phyloP scores from a whole-genome alignment of 2,888 invertebrate genomes.

The Diaprepes abbreviatus region DNA sequence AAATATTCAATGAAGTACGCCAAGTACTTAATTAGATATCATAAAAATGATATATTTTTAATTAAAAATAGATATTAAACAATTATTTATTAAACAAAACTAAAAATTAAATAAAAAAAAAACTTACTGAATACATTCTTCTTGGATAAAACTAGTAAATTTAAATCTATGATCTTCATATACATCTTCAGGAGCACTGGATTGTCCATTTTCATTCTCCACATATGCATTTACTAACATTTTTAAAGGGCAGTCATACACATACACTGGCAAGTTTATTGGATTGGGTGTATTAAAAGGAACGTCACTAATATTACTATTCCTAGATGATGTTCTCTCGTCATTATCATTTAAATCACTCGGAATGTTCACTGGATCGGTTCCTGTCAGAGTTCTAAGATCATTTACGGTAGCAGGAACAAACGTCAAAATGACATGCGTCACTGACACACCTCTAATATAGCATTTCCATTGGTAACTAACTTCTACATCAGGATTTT shows the following conservation, averaged over 20 bases:
- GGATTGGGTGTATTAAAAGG: constrained; percentile 60
- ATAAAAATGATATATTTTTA: too few relatives aligned
- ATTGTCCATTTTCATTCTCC: constrained; percentile 55
- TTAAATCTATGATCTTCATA: constrained; percentile 71
- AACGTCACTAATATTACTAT: constrained; percentile 63
- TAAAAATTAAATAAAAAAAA: too few relatives aligned
- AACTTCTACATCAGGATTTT: constrained; percentile 32
- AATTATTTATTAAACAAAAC: too few relatives aligned
- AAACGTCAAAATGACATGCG: constrained; percentile 76
- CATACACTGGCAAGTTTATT: constrained; percentile 72
- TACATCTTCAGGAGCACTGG: constrained; percentile 65
- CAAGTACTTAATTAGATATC: too few relatives aligned
- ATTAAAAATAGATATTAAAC: too few relatives aligned
- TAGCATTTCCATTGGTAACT: constrained; percentile 76
- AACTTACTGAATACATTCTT: constrained; percentile 60
- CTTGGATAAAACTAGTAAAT: constrained; percentile 63
- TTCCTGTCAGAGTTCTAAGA: constrained; percentile 60
- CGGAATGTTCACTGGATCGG: constrained; percentile 56
- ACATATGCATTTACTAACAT: constrained; percentile 71
- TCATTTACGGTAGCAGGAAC: constrained; percentile 75
- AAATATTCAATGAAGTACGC: too few relatives aligned
- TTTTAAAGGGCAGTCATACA: constrained; percentile 77
- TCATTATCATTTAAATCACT: constrained; percentile 57
- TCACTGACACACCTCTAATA: constrained; percentile 74
- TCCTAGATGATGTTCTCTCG: constrained; percentile 60